Evolutionary conservation across 92 coral and sea anemone species (phyloP).

Genomic region (Umimayanthus kanabou): DNA sequence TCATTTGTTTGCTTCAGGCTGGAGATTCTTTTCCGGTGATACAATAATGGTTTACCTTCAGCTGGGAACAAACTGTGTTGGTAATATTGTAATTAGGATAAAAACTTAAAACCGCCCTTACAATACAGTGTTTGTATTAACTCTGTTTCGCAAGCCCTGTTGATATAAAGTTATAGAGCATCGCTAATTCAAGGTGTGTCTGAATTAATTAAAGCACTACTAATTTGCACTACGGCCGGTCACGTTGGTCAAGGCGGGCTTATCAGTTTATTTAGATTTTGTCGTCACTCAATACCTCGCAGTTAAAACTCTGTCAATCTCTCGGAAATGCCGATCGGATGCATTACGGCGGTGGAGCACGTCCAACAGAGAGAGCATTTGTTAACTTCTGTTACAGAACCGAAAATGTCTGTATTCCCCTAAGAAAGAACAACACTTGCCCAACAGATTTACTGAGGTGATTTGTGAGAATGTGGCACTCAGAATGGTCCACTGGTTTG

Average conservation of each 20-base stretch:
- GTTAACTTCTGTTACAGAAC: not conserved
- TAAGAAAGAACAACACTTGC: not conserved
- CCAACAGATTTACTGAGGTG: not conserved
- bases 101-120: not conserved
- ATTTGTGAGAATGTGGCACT: not conserved
- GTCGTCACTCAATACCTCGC: constrained; percentile 27
- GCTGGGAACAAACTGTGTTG: not conserved
- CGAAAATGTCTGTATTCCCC: not conserved
- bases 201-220: not conserved
- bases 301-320: constrained; percentile 12
- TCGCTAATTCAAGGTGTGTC: not conserved
- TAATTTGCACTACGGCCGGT: not conserved
- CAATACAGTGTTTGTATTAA: constrained; percentile 4
- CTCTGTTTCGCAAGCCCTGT: not conserved
- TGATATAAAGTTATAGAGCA: not conserved
- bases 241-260: not conserved
- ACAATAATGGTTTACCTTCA: constrained; percentile 4
- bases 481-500: not conserved
- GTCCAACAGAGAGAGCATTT: not conserved
- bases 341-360: constrained; percentile 18
- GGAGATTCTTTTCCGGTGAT: constrained; percentile 5
- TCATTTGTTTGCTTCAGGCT: not conserved
- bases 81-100: not conserved
- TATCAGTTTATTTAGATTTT: constrained; percentile 22
- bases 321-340: constrained; percentile 39